Evolutionary conservation across 2,888 invertebrate genomes (phyloP), one percentile per base, ranked within the genome.

Genomic region (Drosophila meridiana): DNA sequence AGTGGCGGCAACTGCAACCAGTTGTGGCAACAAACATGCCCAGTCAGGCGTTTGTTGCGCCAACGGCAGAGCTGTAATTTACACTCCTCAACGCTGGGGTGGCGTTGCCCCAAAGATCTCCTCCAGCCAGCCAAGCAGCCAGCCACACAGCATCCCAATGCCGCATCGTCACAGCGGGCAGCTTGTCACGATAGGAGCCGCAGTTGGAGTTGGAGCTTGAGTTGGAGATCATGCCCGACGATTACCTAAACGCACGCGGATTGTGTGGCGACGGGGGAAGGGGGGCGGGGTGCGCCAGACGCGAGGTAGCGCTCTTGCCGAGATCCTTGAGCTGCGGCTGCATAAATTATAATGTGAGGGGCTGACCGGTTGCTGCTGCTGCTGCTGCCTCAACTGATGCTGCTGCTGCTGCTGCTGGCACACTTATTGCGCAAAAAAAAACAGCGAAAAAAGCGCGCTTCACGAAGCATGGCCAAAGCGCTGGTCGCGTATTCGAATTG

Each of bases 281-380:
- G 11, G n/a, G 1, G 11, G 20, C n/a, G 11, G n/a, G 1, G 11
- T 11, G 36, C 3, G 14, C 2, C 14, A 28, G 28, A 26, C 3
- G 40, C 1, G 28, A n/a, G 40, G 40, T 3, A 42, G 40, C 53
- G 38, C n/a, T 26, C 42, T 3, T 55, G 52, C 57, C 50, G 58
- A 87, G 87, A 87, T 90, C 87, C 87, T 87, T 90, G 87, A 87
- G 87, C 82, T 71, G 78, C 80, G 78, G 74, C 87, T 79, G 88
- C 84, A 87, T 87, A 87, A 87, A 87, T 87, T 87, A 90, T 86
- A 80, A 69, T 78, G 74, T 78, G 81, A 81, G 77, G 72, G 84
- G 73, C 78, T 87, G 87, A 89, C 87, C 89, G 87, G 85, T 84
- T 80, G 81, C 78, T 70, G 80, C 60, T 55, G 69, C 30, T 47